A percentile compares a stretch with the other conserved stretches of the same genome.
phyloP scores from a whole-genome alignment of 1,140 invertebrate species.

The Chironomus tepperi region DNA sequence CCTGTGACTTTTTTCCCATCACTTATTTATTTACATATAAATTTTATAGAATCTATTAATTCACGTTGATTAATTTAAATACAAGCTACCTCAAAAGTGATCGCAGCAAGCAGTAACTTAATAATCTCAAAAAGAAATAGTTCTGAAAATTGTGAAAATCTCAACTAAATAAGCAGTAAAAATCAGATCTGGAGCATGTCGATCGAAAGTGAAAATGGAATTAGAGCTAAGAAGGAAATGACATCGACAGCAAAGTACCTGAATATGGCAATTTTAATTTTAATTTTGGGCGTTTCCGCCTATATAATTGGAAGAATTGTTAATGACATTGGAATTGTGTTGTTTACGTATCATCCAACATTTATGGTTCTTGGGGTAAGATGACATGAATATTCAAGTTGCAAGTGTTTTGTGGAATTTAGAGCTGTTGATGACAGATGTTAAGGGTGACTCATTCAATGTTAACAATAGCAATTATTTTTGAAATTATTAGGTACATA shows the following conservation, averaged over 20 bases:
- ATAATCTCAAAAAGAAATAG: no score
- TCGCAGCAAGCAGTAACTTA: no score
- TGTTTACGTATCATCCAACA: slow-evolving; percentile 14
- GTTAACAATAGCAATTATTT: no score
- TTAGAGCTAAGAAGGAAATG: neutral
- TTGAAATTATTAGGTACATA: no score
- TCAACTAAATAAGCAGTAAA: neutral
- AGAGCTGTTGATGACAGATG: no score
- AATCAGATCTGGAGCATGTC: neutral
- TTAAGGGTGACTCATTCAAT: no score
- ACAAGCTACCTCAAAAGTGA: no score
- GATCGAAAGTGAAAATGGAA: neutral
- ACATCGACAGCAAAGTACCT: neutral
- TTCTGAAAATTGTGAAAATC: no score
- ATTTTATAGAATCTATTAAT: no score
- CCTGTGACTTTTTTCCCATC: no score
- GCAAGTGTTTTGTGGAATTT: neutral
- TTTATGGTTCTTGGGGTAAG: neutral
- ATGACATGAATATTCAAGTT: neutral
- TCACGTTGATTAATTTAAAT: no score
- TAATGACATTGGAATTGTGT: neutral
- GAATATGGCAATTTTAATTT: neutral
- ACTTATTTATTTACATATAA: no score
- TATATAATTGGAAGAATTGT: neutral
- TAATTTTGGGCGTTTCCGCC: neutral